Conservation (phyloP, 2,113 vertebrate species). For the Abramis brama region DNA sequence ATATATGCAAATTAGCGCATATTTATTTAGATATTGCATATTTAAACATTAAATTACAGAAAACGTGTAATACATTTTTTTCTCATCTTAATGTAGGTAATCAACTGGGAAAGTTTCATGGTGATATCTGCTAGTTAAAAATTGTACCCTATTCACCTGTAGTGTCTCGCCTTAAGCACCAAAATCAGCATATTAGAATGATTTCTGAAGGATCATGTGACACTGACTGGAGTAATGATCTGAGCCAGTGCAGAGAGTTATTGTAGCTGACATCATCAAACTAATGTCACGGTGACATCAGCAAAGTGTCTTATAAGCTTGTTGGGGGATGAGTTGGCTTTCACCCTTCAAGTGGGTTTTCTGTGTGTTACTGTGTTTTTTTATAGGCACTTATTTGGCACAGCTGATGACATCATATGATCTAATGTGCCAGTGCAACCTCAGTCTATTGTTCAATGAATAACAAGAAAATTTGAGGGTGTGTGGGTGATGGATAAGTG, state of each 20-base stretch:
- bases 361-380: neutral
- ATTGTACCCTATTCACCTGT: too few species aligned
- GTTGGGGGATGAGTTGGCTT: neutral
- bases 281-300: neutral
- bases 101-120: too few species aligned
- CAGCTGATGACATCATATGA: slow-evolving; percentile 19
- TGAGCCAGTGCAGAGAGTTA: neutral
- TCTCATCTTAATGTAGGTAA: too few species aligned
- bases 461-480: slow-evolving; percentile 25
- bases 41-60: too few species aligned
- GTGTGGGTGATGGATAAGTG: slow-evolving; percentile 20
- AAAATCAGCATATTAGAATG: neutral
- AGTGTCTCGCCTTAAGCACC: too few species aligned
- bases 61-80: too few species aligned
- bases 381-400: slow-evolving; percentile 10
- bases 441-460: slow-evolving; percentile 38
- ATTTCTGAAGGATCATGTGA: neutral
- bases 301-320: slow-evolving; percentile 13
- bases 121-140: too few species aligned
- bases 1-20: too few species aligned
- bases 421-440: slow-evolving; percentile 16
- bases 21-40: too few species aligned
- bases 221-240: neutral
- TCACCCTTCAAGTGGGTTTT: slow-evolving; percentile 15
- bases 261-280: slow-evolving; percentile 5